Evolutionary conservation across 2,888 invertebrate genomes (phyloP).

Genomic region (Acanthoscelides obtectus): DNA sequence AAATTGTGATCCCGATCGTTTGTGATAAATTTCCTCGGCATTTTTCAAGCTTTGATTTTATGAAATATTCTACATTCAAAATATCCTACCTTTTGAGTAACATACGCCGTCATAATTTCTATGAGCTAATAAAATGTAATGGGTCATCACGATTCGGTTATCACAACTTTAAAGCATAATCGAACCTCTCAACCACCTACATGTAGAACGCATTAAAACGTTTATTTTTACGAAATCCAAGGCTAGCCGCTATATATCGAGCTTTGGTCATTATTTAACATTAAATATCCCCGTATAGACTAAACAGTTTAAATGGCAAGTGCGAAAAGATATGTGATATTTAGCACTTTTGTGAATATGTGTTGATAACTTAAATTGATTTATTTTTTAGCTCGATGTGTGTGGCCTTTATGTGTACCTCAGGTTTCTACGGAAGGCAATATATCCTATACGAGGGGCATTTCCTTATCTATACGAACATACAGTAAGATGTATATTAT

Average conservation of each 20-base stretch:
- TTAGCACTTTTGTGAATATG: conserved; percentile 22
- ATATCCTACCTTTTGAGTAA: no score
- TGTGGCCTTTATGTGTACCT: not conserved
- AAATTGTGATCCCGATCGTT: no score
- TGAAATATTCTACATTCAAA: no score
- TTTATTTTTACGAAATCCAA: conserved; percentile 18
- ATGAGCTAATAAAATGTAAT: not conserved
- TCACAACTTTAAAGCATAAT: not conserved
- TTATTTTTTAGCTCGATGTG: conserved; percentile 5
- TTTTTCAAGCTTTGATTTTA: no score
- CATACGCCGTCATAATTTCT: not conserved
- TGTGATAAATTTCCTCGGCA: no score
- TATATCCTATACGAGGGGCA: not conserved
- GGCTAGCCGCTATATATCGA: conserved; percentile 3
- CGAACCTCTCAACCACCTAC: not conserved
- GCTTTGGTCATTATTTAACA: conserved; percentile 21
- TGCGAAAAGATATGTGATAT: conserved; percentile 23
- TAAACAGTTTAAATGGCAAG: conserved; percentile 21
- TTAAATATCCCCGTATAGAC: conserved; percentile 21
- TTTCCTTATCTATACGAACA: no score
- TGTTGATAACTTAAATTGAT: conserved; percentile 21
- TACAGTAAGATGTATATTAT: no score
- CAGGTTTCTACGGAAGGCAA: not conserved
- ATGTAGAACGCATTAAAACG: not conserved
- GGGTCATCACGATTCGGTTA: not conserved